Evolutionary conservation across 1,140 invertebrate genomes (phyloP).

Genomic region (Drosophila nigromelanica): DNA sequence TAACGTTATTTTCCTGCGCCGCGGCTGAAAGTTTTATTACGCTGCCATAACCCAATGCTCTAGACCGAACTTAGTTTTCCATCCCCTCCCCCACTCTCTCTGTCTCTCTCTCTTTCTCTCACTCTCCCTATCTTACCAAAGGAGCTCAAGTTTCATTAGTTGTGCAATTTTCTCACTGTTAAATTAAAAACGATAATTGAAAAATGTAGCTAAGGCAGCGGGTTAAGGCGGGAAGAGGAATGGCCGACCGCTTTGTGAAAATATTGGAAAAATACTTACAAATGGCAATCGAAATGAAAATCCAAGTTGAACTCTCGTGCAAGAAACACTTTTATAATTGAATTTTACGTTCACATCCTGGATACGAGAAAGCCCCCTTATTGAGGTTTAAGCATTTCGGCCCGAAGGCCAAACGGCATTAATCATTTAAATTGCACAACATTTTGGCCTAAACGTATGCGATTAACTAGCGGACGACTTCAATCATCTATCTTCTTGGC

Average conservation of each 20-base stretch:
- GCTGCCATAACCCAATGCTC: constrained; percentile 46
- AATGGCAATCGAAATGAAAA: constrained; percentile 61
- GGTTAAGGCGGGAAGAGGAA: no score
- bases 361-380: constrained; percentile 15
- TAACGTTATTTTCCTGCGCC: constrained; percentile 62
- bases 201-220: constrained; percentile 64
- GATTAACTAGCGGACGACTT: constrained; percentile 51
- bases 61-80: constrained; percentile 1
- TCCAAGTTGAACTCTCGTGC: constrained; percentile 3
- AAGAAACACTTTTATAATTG: constrained; percentile 63
- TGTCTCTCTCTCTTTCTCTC: no score
- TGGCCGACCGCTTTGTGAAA: constrained; percentile 33
- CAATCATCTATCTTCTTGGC: constrained; percentile 14
- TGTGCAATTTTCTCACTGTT: constrained; percentile 76
- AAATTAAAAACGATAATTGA: constrained; percentile 83
- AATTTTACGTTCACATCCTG: constrained; percentile 49
- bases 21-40: constrained; percentile 72
- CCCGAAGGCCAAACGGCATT: constrained; percentile 39
- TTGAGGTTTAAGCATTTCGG: constrained; percentile 7
- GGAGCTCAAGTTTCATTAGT: constrained; percentile 68
- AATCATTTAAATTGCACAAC: constrained; percentile 75
- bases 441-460: constrained; percentile 54
- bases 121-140: no score
- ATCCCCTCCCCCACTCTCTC: no score
- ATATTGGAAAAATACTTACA: constrained; percentile 71